Evolutionary conservation across 2,888 invertebrate species (phyloP).

Genomic region (Hypercompe scribonia): DNA sequence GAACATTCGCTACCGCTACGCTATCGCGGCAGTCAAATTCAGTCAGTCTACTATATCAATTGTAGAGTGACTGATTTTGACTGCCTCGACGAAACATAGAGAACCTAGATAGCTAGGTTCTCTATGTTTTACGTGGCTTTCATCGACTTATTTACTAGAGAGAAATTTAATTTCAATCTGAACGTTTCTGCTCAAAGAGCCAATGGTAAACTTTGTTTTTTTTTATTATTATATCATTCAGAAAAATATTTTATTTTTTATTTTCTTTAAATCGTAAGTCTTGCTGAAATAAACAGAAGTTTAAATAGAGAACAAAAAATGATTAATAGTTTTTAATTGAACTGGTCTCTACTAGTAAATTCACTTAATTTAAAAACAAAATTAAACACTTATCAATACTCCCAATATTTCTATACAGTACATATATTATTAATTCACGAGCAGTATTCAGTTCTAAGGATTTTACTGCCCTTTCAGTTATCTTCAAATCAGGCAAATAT

Average conservation of each 20-base stretch:
- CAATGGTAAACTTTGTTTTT: no score
- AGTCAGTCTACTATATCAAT: no score
- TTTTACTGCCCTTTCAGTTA: slow-evolving; percentile 12
- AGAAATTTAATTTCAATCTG: not conserved
- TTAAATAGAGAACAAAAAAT: not conserved
- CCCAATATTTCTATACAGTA: slow-evolving; percentile 3
- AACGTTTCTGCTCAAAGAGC: no score
- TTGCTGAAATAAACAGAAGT: not conserved
- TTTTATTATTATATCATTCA: not conserved
- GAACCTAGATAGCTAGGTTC: no score
- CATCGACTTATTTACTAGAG: not conserved
- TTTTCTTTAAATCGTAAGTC: not conserved
- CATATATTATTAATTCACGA: slow-evolving; percentile 20
- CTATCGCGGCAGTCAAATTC: no score
- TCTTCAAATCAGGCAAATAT: slow-evolving; percentile 23
- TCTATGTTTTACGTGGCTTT: no score
- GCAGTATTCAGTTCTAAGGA: slow-evolving; percentile 3
- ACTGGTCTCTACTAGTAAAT: not conserved
- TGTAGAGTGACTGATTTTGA: no score
- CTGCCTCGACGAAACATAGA: no score
- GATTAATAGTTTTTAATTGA: not conserved
- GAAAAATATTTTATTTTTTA: not conserved
- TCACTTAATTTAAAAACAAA: not conserved
- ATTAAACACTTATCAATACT: not conserved
- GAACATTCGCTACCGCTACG: no score